Evolutionary conservation across 2,113 vertebrate species (phyloP).

Genomic region (Enhydra lutris): DNA sequence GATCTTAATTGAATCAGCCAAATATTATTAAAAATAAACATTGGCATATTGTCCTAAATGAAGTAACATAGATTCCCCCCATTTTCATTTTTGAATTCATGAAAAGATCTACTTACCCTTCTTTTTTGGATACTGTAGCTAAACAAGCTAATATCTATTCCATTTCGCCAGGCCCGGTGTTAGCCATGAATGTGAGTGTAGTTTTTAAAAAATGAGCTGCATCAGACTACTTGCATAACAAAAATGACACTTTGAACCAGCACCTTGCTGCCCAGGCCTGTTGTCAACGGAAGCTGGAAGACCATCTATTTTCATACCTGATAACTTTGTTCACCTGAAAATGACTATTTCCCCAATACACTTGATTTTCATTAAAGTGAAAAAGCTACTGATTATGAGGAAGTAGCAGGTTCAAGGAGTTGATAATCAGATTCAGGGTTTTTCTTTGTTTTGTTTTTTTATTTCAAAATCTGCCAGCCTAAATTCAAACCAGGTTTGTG

Average conservation of each 20-base stretch:
- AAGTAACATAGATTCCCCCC: constrained; percentile 64
- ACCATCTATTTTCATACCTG: constrained; percentile 66
- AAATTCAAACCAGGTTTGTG: constrained; percentile 34
- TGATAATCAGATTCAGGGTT: not conserved
- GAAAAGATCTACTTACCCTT: constrained; percentile 67
- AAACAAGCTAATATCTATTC: constrained; percentile 64
- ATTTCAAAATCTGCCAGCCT: not conserved
- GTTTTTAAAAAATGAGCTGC: constrained; percentile 70
- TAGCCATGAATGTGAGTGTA: constrained; percentile 53
- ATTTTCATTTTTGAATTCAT: constrained; percentile 77
- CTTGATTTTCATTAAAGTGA: not conserved
- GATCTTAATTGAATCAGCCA: constrained; percentile 68
- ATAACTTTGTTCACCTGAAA: constrained; percentile 41
- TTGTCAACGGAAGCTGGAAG: constrained; percentile 43
- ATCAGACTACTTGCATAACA: constrained; percentile 73
- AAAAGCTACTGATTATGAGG: not conserved
- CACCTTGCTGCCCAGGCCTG: constrained; percentile 39
- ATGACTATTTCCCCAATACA: not conserved
- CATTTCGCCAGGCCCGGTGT: constrained; percentile 60
- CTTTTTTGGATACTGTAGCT: constrained; percentile 59
- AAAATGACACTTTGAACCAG: constrained; percentile 70
- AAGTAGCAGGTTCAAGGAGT: constrained; percentile 1
- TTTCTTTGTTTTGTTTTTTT: not conserved
- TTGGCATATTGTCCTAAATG: constrained; percentile 73
- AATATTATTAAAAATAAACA: constrained; percentile 71